Conservation (phyloP, 2,888 invertebrate species). For the Trachelus stipa region DNA sequence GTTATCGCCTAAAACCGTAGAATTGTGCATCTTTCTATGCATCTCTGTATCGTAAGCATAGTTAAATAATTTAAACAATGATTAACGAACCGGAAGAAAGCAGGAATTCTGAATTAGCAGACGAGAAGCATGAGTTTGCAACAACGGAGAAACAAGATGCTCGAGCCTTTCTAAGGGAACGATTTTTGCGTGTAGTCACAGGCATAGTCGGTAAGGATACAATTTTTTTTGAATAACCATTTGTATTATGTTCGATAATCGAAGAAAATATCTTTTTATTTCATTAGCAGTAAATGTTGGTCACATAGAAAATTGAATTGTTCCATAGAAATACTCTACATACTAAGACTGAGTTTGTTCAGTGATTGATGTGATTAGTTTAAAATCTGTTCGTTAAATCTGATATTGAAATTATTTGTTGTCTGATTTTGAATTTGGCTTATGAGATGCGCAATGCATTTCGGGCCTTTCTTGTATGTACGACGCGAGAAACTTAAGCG, state of each 20-base stretch:
- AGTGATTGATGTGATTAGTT: not conserved
- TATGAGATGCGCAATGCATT: not conserved
- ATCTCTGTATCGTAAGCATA: not conserved
- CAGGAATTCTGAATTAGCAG: slow-evolving; percentile 22
- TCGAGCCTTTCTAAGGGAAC: slow-evolving; percentile 65
- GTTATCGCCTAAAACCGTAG: no score
- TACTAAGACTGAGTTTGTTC: not conserved
- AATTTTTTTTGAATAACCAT: not conserved
- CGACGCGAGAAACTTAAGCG: not conserved
- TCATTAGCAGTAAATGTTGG: not conserved
- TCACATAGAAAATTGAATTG: not conserved
- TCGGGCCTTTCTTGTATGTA: not conserved
- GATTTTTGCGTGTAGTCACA: slow-evolving; percentile 63
- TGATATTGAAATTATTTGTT: not conserved
- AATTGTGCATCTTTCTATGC: no score
- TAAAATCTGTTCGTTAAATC: not conserved
- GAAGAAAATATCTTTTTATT: not conserved
- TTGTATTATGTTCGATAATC: not conserved
- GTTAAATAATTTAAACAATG: slow-evolving; percentile 27
- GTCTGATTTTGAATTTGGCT: not conserved
- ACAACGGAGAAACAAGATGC: slow-evolving; percentile 61
- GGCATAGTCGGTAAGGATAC: slow-evolving; percentile 61
- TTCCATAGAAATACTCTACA: not conserved
- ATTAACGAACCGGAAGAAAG: slow-evolving; percentile 25
- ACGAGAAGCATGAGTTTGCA: slow-evolving; percentile 44